These are phyloP conservation scores for Tamandua tetradactyla DNA, from an alignment of 2,797 vertebrate species.

Conservation along the genomic window DNA sequence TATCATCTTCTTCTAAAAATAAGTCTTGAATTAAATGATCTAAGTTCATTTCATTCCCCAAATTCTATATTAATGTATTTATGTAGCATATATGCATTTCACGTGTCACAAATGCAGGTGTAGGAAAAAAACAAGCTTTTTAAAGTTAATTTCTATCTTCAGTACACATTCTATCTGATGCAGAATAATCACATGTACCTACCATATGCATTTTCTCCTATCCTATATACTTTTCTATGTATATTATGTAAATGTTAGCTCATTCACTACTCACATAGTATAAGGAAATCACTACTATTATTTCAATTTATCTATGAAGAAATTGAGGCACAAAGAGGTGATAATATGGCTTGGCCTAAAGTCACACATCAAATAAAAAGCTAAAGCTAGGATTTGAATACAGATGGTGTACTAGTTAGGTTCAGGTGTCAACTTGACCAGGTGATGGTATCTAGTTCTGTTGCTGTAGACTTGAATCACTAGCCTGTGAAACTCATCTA, in stretches of 20 bases:
- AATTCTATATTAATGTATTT: background rate
- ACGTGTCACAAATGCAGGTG: background rate
- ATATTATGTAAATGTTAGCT: background rate
- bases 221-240: background rate
- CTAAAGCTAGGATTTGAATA: background rate
- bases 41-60: background rate
- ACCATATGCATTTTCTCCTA: background rate
- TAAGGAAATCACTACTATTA: slow-evolving; percentile 1
- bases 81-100: background rate
- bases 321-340: background rate
- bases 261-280: background rate
- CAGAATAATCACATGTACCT: background rate
- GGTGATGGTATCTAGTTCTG: too few species aligned
- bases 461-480: too few species aligned
- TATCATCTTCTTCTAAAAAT: background rate
- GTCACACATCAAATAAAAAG: background rate
- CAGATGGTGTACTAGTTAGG: too few species aligned
- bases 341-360: background rate
- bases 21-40: background rate
- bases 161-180: background rate
- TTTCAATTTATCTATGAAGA: background rate
- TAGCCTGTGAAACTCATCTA: too few species aligned
- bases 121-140: background rate
- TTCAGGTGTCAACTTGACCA: too few species aligned
- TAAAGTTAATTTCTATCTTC: slow-evolving; percentile 30